Percentiles rank a stretch among this genome's conserved stretches.
phyloP scores from a whole-genome alignment of 2,113 vertebrate genomes.

The Tympanuchus pallidicinctus region DNA sequence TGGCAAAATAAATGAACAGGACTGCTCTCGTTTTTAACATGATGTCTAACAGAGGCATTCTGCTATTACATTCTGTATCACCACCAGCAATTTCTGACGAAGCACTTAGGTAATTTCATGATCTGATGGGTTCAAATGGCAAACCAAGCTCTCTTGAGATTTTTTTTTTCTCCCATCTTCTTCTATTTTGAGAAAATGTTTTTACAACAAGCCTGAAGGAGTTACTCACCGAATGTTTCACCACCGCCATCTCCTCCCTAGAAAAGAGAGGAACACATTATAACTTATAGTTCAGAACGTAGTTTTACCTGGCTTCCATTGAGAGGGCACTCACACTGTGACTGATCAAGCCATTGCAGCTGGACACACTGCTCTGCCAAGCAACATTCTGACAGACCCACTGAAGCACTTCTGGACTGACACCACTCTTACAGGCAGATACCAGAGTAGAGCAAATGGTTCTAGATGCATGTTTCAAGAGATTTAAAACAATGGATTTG shows the following conservation, averaged over 20 bases:
- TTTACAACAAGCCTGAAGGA: not conserved
- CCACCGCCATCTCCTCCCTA: constrained; percentile 62
- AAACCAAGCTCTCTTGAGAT: not conserved
- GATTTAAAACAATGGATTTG: not conserved
- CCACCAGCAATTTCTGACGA: not conserved
- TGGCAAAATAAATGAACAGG: not conserved
- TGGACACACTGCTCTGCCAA: not conserved
- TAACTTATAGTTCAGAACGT: not conserved
- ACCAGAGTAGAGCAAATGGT: not conserved
- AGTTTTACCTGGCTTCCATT: not conserved
- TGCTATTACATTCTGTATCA: not conserved
- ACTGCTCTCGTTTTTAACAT: not conserved
- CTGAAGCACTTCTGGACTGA: not conserved
- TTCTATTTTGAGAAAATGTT: not conserved
- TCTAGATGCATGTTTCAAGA: not conserved
- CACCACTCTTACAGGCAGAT: not conserved
- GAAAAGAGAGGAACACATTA: constrained; percentile 43
- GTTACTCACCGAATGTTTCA: constrained; percentile 70
- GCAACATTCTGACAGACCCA: not conserved
- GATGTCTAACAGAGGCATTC: not conserved
- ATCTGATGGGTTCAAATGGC: not conserved
- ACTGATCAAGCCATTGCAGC: not conserved
- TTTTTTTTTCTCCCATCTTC: not conserved
- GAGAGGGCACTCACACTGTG: fast-evolving
- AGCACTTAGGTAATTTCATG: not conserved